These are phyloP conservation scores for Lampris incognitus DNA, from an alignment of 2,113 vertebrate species.

Conservation along the genomic window DNA sequence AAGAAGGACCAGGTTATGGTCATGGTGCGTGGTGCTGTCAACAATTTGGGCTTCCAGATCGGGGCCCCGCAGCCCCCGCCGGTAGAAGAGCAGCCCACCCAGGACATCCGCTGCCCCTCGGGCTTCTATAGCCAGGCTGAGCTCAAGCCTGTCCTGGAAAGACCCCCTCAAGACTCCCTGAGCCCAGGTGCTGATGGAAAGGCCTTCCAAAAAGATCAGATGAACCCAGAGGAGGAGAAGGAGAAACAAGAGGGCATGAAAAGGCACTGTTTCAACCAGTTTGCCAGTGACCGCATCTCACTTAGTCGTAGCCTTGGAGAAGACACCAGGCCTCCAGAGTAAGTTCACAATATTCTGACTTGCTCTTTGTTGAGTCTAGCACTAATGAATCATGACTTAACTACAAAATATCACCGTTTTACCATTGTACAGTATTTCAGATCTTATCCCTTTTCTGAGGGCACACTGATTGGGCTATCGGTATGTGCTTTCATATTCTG, in stretches of 20 bases:
- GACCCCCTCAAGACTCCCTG: slow-evolving; percentile 86
- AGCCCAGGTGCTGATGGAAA: slow-evolving; percentile 86
- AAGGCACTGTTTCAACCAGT: slow-evolving; percentile 97
- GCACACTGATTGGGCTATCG: slow-evolving; percentile 28
- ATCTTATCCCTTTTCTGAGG: too few relatives aligned
- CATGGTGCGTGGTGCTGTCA: slow-evolving; percentile 88
- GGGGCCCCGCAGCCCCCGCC: slow-evolving; percentile 80
- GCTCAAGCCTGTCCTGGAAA: slow-evolving; percentile 87
- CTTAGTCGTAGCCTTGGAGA: slow-evolving; percentile 92
- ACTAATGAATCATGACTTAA: slow-evolving; percentile 18
- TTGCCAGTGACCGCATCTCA: slow-evolving; percentile 94
- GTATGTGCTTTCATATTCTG: slow-evolving; percentile 8
- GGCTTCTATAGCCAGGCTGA: slow-evolving; percentile 88
- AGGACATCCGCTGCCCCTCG: slow-evolving; percentile 77
- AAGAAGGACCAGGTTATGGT: slow-evolving; percentile 86
- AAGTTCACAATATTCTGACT: slow-evolving; percentile 67
- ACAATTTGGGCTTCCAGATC: slow-evolving; percentile 94
- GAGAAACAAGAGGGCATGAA: slow-evolving; percentile 91
- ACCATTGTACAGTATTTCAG: not conserved
- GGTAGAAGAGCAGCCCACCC: slow-evolving; percentile 48
- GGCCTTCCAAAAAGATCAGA: slow-evolving; percentile 82
- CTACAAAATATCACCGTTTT: not conserved
- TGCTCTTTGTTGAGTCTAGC: not conserved
- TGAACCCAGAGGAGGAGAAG: slow-evolving; percentile 85
- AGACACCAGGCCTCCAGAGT: slow-evolving; percentile 94